These are phyloP conservation scores for Athalia circularis DNA, from an alignment of 2,888 invertebrate genomes.

Conservation along the genomic window DNA sequence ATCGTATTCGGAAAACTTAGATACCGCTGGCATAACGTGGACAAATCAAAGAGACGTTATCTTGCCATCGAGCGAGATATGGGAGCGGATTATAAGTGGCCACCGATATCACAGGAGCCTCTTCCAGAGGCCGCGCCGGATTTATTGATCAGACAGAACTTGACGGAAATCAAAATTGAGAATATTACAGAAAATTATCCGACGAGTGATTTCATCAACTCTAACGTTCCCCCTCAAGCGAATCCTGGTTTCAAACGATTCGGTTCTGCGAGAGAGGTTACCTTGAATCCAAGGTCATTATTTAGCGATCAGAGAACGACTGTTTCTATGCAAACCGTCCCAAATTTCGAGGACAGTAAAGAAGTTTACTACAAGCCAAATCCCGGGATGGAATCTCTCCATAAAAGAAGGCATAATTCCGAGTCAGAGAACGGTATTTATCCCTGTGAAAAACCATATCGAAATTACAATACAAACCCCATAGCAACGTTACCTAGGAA, in stretches of 20 bases:
- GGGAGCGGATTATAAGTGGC: slow-evolving; percentile 79
- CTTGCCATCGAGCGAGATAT: slow-evolving; percentile 80
- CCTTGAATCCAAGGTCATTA: slow-evolving; percentile 67
- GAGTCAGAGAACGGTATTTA: slow-evolving; percentile 69
- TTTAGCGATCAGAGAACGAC: slow-evolving; percentile 69
- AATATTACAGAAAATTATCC: slow-evolving; percentile 60
- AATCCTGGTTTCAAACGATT: slow-evolving; percentile 63
- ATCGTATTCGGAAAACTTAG: slow-evolving; percentile 77
- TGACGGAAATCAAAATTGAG: slow-evolving; percentile 68
- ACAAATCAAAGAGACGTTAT: slow-evolving; percentile 80
- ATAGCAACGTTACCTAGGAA: slow-evolving; percentile 70
- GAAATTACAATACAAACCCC: slow-evolving; percentile 65
- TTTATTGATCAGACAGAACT: slow-evolving; percentile 67
- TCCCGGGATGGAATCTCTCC: slow-evolving; percentile 51
- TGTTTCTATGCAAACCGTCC: slow-evolving; percentile 70
- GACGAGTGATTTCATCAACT: slow-evolving; percentile 50
- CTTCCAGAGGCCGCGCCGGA: slow-evolving; percentile 68
- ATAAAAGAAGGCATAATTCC: slow-evolving; percentile 69
- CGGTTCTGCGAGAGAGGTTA: slow-evolving; percentile 70
- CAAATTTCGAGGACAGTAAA: slow-evolving; percentile 64
- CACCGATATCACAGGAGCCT: slow-evolving; percentile 74
- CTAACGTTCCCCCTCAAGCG: slow-evolving; percentile 53
- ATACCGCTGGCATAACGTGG: slow-evolving; percentile 76
- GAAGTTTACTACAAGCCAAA: slow-evolving; percentile 24
- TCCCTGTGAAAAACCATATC: slow-evolving; percentile 56